A percentile compares a stretch with the other conserved stretches of the same genome.
Evolutionary conservation across 2,888 invertebrate species (phyloP).

Genomic region (Odontocerum albicorne): DNA sequence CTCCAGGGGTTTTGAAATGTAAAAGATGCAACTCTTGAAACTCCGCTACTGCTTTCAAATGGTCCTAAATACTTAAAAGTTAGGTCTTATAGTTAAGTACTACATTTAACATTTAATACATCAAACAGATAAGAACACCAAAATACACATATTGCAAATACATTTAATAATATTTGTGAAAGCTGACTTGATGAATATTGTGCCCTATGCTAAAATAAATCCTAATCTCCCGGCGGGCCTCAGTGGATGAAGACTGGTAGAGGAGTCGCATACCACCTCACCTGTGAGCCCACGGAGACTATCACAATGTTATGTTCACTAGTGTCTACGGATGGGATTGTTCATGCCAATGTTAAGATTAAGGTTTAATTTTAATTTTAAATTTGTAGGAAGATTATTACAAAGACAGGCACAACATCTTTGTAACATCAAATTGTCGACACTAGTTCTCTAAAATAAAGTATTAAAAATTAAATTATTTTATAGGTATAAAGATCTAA

Average conservation of each 20-base stretch:
- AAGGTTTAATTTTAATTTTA: not conserved
- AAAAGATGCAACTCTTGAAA: no score
- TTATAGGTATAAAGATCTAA: not conserved
- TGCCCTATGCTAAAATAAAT: slow-evolving; percentile 41
- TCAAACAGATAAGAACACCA: slow-evolving; percentile 32
- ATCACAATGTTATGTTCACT: slow-evolving; percentile 17
- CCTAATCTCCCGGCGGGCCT: slow-evolving; percentile 9
- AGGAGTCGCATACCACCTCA: slow-evolving; percentile 29
- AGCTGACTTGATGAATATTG: slow-evolving; percentile 61
- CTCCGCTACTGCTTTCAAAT: no score
- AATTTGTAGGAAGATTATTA: slow-evolving; percentile 6
- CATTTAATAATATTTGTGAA: slow-evolving; percentile 37
- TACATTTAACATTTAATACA: slow-evolving; percentile 23
- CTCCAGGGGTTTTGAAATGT: no score
- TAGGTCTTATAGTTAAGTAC: slow-evolving; percentile 19
- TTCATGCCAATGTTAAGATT: not conserved
- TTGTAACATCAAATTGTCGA: slow-evolving; percentile 8
- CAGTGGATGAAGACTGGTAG: slow-evolving; percentile 29
- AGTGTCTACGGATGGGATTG: not conserved
- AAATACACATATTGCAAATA: slow-evolving; percentile 28
- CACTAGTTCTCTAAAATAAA: slow-evolving; percentile 15
- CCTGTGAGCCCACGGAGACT: slow-evolving; percentile 6
- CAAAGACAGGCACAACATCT: slow-evolving; percentile 35
- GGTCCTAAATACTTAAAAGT: no score
- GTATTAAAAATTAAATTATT: not conserved